phyloP scores from a whole-genome alignment of 2,888 invertebrate genomes.

The Eulithis prunata region DNA sequence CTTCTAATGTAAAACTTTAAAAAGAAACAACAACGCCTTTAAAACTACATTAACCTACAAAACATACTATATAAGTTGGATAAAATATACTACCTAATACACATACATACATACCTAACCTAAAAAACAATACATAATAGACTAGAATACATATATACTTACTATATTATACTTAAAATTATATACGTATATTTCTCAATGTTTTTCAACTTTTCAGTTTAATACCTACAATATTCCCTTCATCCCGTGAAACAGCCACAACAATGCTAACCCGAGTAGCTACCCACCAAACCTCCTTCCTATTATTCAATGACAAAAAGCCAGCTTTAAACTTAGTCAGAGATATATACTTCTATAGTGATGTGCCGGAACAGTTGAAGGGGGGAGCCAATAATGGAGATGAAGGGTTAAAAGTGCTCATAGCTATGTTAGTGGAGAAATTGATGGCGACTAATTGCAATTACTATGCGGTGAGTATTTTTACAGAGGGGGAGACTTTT shows the following conservation, averaged over 20 bases:
- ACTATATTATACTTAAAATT: too few species aligned
- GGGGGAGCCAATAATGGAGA: slow-evolving; percentile 34
- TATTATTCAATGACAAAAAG: slow-evolving; percentile 56
- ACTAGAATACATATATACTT: too few species aligned
- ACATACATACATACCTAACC: too few species aligned
- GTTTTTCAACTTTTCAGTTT: too few species aligned
- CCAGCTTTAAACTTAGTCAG: slow-evolving; percentile 64
- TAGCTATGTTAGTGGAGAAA: slow-evolving; percentile 62
- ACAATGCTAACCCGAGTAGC: slow-evolving; percentile 61
- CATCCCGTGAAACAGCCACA: slow-evolving; percentile 58
- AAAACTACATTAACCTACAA: too few species aligned
- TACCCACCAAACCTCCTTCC: slow-evolving; percentile 54
- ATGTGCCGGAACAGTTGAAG: slow-evolving; percentile 64
- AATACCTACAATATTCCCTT: slow-evolving; percentile 62
- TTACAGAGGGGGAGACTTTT: too few species aligned
- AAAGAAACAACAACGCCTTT: too few species aligned
- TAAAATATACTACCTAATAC: too few species aligned
- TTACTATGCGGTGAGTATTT: slow-evolving; percentile 86
- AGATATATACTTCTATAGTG: slow-evolving; percentile 70
- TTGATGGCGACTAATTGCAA: slow-evolving; percentile 87
- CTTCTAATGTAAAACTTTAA: too few species aligned
- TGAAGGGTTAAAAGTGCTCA: slow-evolving; percentile 51
- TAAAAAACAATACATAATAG: too few species aligned
- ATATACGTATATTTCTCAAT: too few species aligned
- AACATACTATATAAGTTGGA: too few species aligned